Base-by-base conservation (phyloP, 2,888 invertebrate species). In the Dysmachus trigonus region DNA sequence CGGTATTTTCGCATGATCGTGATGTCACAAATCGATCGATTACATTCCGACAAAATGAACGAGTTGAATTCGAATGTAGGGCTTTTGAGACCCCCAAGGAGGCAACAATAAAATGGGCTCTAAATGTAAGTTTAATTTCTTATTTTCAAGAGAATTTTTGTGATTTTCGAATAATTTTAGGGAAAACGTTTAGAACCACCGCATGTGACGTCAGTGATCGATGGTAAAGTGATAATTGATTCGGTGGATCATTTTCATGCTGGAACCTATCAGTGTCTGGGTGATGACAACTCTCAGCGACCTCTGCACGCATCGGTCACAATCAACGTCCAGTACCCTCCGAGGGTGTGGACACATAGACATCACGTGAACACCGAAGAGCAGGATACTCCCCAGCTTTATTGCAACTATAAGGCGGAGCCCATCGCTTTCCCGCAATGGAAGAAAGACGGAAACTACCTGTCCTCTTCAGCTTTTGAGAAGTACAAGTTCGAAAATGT, bases 401-500 rank as follows among this genome's bases (percentile, higher is more conserved):
- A 91, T 81, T 92, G 92, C 85, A 90, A 91, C 35, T 92, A 90
- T 86, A 90, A 90, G 2, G 90, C 91, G 18, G 89, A 90, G 85
- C 91, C 91, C 10, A 90, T 90, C 76, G 90, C 90, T 35, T 87
- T 88, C 1, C 89, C 89, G 1, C 88, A 88, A 79, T 92, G 91
- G 89, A 86, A 90, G n/a, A 90, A 90, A 86, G 27, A 38, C 72
- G 89, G 89, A 87, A 88, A 90, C 31, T 88, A 88, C 0, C 33
- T 91, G 22, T 88, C 89, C 2, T 77, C 51, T n/a, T 85, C 89
- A 6, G 90, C 91, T 0, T n/a, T 62, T 27, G 89, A 90, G 2
- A 91, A 91, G 86, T 90, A 91, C 53, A 93, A 90, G 92, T 93
- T 33, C 89, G 92, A 79, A 93, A 93, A 85, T 92, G 92, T 90